These are phyloP conservation scores for Apotomis capreana DNA, from an alignment of 2,888 invertebrate species.

Conservation along the genomic window DNA sequence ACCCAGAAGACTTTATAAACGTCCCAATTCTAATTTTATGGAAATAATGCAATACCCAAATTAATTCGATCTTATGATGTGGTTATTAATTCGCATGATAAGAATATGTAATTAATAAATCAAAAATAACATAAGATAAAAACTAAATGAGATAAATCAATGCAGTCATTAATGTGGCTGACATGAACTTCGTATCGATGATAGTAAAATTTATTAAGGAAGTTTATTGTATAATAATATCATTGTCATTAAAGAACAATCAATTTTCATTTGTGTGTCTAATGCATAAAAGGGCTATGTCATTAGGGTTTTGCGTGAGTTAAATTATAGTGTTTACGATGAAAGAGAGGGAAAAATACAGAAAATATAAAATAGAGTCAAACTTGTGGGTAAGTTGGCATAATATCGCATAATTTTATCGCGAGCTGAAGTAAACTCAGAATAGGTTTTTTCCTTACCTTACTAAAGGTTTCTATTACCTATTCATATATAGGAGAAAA, in stretches of 20 bases:
- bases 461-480: too few species aligned
- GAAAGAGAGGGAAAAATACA: too few species aligned
- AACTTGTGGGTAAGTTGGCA: too few species aligned
- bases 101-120: constrained; percentile 1
- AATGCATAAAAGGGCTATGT: constrained; percentile 1
- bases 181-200: background rate
- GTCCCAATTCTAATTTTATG: too few species aligned
- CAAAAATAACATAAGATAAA: constrained; percentile 26
- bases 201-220: constrained; percentile 10
- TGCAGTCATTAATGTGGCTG: background rate
- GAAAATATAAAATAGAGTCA: too few species aligned
- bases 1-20: too few species aligned
- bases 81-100: background rate
- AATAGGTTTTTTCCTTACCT: too few species aligned
- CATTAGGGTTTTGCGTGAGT: background rate
- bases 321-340: background rate
- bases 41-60: too few species aligned
- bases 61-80: background rate
- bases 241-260: constrained; percentile 31
- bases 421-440: too few species aligned
- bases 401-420: too few species aligned
- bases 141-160: constrained; percentile 16
- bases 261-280: constrained; percentile 7
- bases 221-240: background rate
- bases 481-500: too few species aligned